Base-by-base conservation (phyloP, 2,888 invertebrate genomes). In the Brassicogethes aeneus region DNA sequence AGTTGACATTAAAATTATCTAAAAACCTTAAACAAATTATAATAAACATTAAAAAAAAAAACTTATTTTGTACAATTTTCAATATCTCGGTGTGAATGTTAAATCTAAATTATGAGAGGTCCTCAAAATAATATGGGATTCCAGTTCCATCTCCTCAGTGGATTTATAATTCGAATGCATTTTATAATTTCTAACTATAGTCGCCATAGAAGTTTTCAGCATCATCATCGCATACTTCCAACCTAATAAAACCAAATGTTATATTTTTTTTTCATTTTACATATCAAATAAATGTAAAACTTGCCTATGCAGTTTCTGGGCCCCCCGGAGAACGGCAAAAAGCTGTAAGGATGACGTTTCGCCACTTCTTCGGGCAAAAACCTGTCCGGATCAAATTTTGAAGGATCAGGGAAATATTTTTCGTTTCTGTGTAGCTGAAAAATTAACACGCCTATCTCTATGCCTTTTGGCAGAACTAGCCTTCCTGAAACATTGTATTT, bases 241-340 rank as follows among this genome's bases (percentile, higher is more conserved):
- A 12, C 32, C 32, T 32, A 5, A 8, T 10, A 32, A 32, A 12
- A 32, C 10, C 5, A 3, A 12, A 32, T 32, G 12, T 23, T 23
- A 23, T 23, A 23, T 23, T 23, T 7, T 23, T 23, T 23, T 23
- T 23, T 7, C 23, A 23, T 7, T 23, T 7, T 23, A 23, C 23
- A 7, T 23, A 7, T 23, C 10, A 23, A 23, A 23, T 23, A 7
- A 23, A 23, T 10, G 10, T 23, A 23, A 23, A 23, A 23, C 5
- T 5, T 32, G 12, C 32, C 32, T 10, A 32, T 32, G 12, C 32
- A 32, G 14, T 32, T 32, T 13, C 32, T 32, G 32, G 32, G 32
- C 3, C 32, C 32, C 3, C 12, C 10, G 3, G 32, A 32, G 12
- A 32, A 32, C 3, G 32, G 32, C 3, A 32, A 10, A 12, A 10